These are phyloP conservation scores for Tragelaphus imberbis DNA, from an alignment of 2,113 vertebrate species.

Conservation along the genomic window DNA sequence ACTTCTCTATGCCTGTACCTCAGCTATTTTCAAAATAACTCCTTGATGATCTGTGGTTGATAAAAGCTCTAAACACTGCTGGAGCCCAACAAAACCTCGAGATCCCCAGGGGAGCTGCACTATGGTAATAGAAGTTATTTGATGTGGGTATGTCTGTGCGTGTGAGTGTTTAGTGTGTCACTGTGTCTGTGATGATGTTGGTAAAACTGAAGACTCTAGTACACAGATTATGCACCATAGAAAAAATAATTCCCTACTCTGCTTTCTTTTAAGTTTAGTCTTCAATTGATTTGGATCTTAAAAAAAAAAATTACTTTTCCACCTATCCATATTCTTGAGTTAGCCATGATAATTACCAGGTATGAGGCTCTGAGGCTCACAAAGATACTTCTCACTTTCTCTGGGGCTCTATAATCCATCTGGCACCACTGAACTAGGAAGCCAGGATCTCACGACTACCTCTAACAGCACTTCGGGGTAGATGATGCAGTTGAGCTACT, in stretches of 20 bases:
- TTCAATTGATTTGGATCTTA: neutral
- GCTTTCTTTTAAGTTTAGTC: neutral
- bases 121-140: neutral
- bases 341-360: constrained; percentile 9
- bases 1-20: neutral
- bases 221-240: neutral
- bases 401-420: constrained; percentile 42
- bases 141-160: neutral
- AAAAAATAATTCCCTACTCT: neutral
- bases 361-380: neutral
- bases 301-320: neutral
- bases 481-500: neutral
- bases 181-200: neutral
- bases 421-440: constrained; percentile 42
- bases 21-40: neutral
- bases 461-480: neutral
- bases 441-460: neutral
- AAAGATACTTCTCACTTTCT: constrained; percentile 14
- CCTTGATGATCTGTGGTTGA: neutral
- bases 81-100: neutral
- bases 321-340: neutral
- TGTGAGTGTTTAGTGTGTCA: neutral
- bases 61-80: neutral
- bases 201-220: neutral
- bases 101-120: neutral